A percentile compares a stretch with the other conserved stretches of the same genome.
Evolutionary conservation across 2,113 vertebrate genomes (phyloP).

Genomic region (Hemicordylus capensis): DNA sequence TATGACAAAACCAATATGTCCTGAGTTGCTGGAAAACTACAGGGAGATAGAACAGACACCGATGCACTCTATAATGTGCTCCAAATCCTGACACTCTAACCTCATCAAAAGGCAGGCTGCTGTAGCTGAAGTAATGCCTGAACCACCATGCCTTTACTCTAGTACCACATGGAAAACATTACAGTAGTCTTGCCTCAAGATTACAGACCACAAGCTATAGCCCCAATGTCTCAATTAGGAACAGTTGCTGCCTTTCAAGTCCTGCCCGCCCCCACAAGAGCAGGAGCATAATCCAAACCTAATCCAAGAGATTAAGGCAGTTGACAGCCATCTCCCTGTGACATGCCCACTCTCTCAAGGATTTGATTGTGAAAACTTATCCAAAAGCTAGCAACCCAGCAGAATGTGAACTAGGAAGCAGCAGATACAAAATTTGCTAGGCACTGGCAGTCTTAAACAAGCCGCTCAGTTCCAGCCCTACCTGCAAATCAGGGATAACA

Average conservation of each 20-base stretch:
- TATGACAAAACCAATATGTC: no score
- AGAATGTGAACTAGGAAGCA: not conserved
- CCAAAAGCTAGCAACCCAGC: no score
- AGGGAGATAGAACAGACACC: not conserved
- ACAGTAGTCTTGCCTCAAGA: not conserved
- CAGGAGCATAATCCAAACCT: not conserved
- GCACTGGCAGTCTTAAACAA: not conserved
- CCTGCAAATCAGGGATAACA: not conserved
- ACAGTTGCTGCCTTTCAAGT: no score
- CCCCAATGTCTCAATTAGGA: no score
- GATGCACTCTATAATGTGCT: not conserved
- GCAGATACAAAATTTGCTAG: not conserved
- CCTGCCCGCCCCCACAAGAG: no score
- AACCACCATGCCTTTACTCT: not conserved
- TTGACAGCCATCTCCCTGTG: not conserved
- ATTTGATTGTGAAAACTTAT: not conserved
- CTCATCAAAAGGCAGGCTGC: not conserved
- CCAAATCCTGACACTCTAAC: not conserved
- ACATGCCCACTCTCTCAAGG: not conserved
- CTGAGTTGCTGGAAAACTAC: not conserved
- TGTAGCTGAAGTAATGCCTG: not conserved
- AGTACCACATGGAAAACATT: not conserved
- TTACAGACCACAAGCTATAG: not conserved
- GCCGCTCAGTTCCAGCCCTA: not conserved
- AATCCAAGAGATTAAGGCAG: not conserved